Evolutionary conservation across 2,113 vertebrate species (phyloP).

Genomic region (Platanista minor): DNA sequence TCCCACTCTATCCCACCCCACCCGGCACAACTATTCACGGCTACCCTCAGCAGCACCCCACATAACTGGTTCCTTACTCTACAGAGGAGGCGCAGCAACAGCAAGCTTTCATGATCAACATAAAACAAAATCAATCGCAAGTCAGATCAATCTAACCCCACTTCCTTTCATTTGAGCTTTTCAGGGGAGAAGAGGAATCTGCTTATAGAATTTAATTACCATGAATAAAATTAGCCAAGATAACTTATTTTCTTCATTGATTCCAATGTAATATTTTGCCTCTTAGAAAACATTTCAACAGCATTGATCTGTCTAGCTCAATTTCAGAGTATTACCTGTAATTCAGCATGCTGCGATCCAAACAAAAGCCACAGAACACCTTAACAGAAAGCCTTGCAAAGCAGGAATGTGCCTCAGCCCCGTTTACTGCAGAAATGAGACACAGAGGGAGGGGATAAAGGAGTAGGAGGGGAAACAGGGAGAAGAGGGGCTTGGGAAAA

Average conservation of each 20-base stretch:
- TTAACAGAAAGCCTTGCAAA: slow-evolving; percentile 68
- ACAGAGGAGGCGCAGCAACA: neutral
- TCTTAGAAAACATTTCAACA: slow-evolving; percentile 55
- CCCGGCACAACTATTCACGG: neutral
- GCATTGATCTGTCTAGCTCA: slow-evolving; percentile 43
- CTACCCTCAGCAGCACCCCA: slow-evolving; percentile 58
- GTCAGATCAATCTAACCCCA: slow-evolving; percentile 34
- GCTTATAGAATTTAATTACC: slow-evolving; percentile 42
- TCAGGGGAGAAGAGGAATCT: neutral
- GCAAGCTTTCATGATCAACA: slow-evolving; percentile 27
- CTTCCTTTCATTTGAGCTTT: slow-evolving; percentile 35
- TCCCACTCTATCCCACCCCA: slow-evolving; percentile 31
- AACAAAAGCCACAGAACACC: slow-evolving; percentile 76
- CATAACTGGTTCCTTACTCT: slow-evolving; percentile 42
- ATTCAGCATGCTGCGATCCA: slow-evolving; percentile 67
- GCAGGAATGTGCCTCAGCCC: slow-evolving; percentile 70
- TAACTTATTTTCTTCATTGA: slow-evolving; percentile 36
- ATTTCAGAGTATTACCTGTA: slow-evolving; percentile 72
- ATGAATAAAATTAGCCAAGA: slow-evolving; percentile 48
- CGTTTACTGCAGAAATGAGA: slow-evolving; percentile 65
- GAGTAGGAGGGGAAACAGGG: slow-evolving; percentile 61
- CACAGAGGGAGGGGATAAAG: slow-evolving; percentile 67
- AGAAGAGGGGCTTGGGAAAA: slow-evolving; percentile 63
- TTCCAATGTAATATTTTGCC: slow-evolving; percentile 40
- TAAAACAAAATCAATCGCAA: slow-evolving; percentile 49